A percentile compares a stretch with the other conserved stretches of the same genome.
Evolutionary conservation across 2,797 vertebrate genomes (phyloP).

Genomic region (Syngnathus rostellatus): DNA sequence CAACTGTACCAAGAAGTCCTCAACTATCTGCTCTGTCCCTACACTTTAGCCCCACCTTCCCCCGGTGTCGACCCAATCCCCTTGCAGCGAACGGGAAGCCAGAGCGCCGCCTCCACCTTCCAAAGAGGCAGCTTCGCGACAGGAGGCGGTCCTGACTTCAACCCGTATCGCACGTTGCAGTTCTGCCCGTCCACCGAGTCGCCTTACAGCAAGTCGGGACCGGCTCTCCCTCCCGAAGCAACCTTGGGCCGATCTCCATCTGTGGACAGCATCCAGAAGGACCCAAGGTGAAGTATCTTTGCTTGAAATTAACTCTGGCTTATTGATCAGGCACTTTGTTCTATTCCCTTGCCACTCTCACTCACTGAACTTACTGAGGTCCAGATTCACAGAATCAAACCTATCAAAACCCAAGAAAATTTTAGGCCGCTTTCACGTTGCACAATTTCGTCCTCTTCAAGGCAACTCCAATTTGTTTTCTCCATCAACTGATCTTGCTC

Average conservation of each 20-base stretch:
- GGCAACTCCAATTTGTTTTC: not conserved
- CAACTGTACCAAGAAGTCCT: slow-evolving; percentile 93
- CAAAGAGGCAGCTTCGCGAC: slow-evolving; percentile 91
- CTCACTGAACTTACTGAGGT: slow-evolving; percentile 51
- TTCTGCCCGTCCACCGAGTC: slow-evolving; percentile 97
- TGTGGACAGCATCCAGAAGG: slow-evolving; percentile 99
- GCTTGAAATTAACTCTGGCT: slow-evolving; percentile 24
- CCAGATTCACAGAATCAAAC: slow-evolving; percentile 64
- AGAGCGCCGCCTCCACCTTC: slow-evolving; percentile 83
- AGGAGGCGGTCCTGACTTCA: slow-evolving; percentile 81
- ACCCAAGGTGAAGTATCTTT: slow-evolving; percentile 83
- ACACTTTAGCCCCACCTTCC: slow-evolving; percentile 96
- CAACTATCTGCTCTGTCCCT: slow-evolving; percentile 94
- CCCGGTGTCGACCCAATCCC: slow-evolving; percentile 98
- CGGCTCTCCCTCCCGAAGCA: slow-evolving; percentile 89
- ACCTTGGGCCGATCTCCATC: slow-evolving; percentile 93
- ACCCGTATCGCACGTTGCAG: slow-evolving; percentile 97
- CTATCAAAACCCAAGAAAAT: not conserved
- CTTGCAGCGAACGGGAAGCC: slow-evolving; percentile 98
- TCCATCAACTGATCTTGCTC: not conserved
- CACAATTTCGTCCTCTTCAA: not conserved
- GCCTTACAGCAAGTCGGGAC: slow-evolving; percentile 98
- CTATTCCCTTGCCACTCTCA: slow-evolving; percentile 42
- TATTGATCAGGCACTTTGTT: slow-evolving; percentile 37
- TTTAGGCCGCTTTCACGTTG: not conserved